Evolutionary conservation across 2,797 vertebrate species (phyloP).

Genomic region (Euthynnus affinis): DNA sequence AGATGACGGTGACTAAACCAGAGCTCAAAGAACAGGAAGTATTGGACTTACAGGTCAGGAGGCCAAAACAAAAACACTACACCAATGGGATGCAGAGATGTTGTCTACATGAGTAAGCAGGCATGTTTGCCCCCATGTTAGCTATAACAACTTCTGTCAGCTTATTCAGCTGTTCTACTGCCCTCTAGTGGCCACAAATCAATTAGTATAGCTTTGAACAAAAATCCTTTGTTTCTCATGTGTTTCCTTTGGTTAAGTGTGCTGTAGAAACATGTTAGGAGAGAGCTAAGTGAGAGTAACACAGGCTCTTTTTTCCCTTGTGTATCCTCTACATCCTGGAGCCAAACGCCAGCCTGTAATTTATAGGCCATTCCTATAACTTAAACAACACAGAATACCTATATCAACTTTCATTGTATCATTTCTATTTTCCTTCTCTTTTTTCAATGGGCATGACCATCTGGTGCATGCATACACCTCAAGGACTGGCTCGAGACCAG

Average conservation of each 20-base stretch:
- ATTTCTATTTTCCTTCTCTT: not conserved
- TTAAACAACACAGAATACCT: constrained; percentile 38
- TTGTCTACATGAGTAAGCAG: not conserved
- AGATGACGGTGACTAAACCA: not conserved
- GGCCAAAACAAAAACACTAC: not conserved
- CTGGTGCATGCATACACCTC: not conserved
- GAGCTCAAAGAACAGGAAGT: not conserved
- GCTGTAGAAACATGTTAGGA: constrained; percentile 36
- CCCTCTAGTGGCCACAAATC: constrained; percentile 22
- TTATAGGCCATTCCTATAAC: constrained; percentile 36
- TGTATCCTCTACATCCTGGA: constrained; percentile 23
- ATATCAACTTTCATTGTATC: constrained; percentile 17
- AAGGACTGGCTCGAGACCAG: constrained; percentile 22
- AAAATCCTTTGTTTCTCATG: constrained; percentile 1
- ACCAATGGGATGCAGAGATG: constrained; percentile 3
- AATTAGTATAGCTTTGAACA: not conserved
- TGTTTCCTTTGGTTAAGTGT: constrained; percentile 19
- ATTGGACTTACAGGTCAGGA: not conserved
- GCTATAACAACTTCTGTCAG: not conserved
- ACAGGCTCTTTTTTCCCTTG: not conserved
- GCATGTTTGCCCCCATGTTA: not conserved
- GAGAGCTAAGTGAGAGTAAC: constrained; percentile 25
- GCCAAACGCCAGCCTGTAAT: constrained; percentile 65
- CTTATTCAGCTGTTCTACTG: constrained; percentile 4
- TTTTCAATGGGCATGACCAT: not conserved